Evolutionary conservation across 2,797 vertebrate species (phyloP), one percentile per base, ranked within the genome.

Genomic region (Carapus acus): DNA sequence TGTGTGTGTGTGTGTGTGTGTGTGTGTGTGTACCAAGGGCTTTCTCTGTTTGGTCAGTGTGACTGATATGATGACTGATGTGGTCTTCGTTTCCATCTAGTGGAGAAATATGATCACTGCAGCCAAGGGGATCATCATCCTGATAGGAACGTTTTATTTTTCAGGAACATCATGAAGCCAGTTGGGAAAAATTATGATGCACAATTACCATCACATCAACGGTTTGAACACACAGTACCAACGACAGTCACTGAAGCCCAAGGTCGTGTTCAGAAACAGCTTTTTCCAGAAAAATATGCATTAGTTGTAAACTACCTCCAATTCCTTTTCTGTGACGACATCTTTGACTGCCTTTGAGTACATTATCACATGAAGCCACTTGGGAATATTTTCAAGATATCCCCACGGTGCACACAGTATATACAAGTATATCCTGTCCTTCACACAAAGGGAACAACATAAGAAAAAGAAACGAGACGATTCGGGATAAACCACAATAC

Each of bases 201-300:
- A 86, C 79, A 73, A 77, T 74, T 79, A 84, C 83, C 68, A 85
- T 76, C 80, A 88, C 88, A 68, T 81, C 66, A 81, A 85, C 76
- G 84, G 67, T 78, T 69, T 58, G 54, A 67, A 82, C 81, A 84
- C 76, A 81, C 63, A 42, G 68, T 63, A 76, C 16, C 73, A 76
- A 61, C 71, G 72, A 83, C 81, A 82, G 62, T 74, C 65, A 86
- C 77, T 68, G 76, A 77, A 77, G 73, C 58, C 57, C 43, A 23
- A 76, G 55, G 59, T 65, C 68, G 19, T 50, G 49, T 62, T 42
- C 61, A 67, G 43, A 54, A 47, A 54, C 67, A 49, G 42, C 40
- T 50, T 65, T 14, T 42, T 43, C 62, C 39, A 61, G 57, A 33
- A 20, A 22, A 50, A 49, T 40, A 37, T 17, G 24, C 34, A 49